Base-by-base conservation (phyloP, 35 echinoderm and acorn worm genomes). In the Anneissia japonica region DNA sequence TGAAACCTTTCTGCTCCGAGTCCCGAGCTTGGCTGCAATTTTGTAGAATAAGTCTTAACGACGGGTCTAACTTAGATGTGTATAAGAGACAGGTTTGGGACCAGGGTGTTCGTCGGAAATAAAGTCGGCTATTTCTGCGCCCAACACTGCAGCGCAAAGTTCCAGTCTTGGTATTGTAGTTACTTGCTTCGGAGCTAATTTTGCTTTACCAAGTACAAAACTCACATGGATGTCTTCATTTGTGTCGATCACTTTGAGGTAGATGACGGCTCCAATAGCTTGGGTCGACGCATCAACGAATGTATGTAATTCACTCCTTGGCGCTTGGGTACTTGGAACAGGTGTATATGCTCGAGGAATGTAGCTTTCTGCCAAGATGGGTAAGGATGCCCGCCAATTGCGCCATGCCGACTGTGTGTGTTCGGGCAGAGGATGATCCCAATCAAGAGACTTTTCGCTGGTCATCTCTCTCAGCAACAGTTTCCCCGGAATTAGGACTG, bases 351-450 rank as follows among this genome's bases (percentile, higher is more conserved):
- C 40, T 37, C 88, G 43, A 12, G 30, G 81, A 14, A 84, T 77
- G n/a, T 73, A 30, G 4, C 39, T 38, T 11, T 43, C 30, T 34
- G 39, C 36, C 16, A 90, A 75, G 17, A 19, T 19, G 4, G 23
- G 2, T 1, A 90, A 36, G 30, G 30, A 23, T 23, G 37, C 28
- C 35, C 51, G 83, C 88, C 88, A 90, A 30, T 16, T 74, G 32
- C 35, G 36, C 90, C 90, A 86, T 82, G 36, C 9, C 30, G 26
- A 37, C n/a, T 36, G 64, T 72, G 74, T 13, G 14, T 81, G 23
- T 76, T 90, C 82, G 10, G 82, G 82, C 14, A 94, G 72, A 5
- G 88, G 85, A 19, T 14, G 46, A 31, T 94, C 88, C 83, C 87
- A 93, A 37, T 90, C 89, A 35, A 14, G 16, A 14, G 82, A 40